Percentiles rank a stretch among this genome's conserved stretches.
Evolutionary conservation across 2,797 vertebrate genomes (phyloP).

Genomic region (Hydrocynus forskahlii): DNA sequence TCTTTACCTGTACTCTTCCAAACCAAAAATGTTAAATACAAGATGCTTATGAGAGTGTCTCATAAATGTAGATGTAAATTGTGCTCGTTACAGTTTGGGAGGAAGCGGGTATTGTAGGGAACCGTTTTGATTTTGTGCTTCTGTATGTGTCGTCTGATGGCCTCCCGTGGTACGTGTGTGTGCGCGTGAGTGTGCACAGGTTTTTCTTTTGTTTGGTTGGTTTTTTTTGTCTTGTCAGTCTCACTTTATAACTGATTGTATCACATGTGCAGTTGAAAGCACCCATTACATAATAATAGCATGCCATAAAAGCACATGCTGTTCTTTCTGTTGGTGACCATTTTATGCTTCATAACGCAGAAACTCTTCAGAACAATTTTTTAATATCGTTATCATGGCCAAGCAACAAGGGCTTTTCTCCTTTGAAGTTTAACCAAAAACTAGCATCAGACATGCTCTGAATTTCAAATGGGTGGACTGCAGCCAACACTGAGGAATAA

Average conservation of each 20-base stretch:
- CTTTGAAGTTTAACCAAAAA: slow-evolving; percentile 75
- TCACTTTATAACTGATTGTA: slow-evolving; percentile 69
- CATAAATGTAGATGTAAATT: slow-evolving; percentile 67
- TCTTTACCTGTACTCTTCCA: slow-evolving; percentile 74
- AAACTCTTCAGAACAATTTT: slow-evolving; percentile 41
- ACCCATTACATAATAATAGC: slow-evolving; percentile 55
- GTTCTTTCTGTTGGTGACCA: slow-evolving; percentile 49
- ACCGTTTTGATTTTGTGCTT: slow-evolving; percentile 74
- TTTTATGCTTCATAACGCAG: slow-evolving; percentile 48
- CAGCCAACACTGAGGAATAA: slow-evolving; percentile 63
- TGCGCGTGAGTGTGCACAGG: slow-evolving; percentile 21
- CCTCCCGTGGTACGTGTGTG: slow-evolving; percentile 66
- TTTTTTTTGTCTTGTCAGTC: slow-evolving; percentile 59
- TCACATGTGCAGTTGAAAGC: slow-evolving; percentile 59
- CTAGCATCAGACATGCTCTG: slow-evolving; percentile 72
- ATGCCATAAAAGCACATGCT: slow-evolving; percentile 50
- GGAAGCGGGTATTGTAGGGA: slow-evolving; percentile 67
- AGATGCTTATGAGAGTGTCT: slow-evolving; percentile 73
- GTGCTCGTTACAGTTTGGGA: slow-evolving; percentile 68
- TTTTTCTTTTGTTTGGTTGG: slow-evolving; percentile 46
- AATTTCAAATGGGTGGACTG: slow-evolving; percentile 65
- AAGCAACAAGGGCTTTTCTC: slow-evolving; percentile 80
- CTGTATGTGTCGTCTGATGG: slow-evolving; percentile 68
- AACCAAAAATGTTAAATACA: slow-evolving; percentile 80
- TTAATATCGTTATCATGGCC: slow-evolving; percentile 63